Conservation (phyloP, 2,797 vertebrate species). For the Smutsia temminckii region DNA sequence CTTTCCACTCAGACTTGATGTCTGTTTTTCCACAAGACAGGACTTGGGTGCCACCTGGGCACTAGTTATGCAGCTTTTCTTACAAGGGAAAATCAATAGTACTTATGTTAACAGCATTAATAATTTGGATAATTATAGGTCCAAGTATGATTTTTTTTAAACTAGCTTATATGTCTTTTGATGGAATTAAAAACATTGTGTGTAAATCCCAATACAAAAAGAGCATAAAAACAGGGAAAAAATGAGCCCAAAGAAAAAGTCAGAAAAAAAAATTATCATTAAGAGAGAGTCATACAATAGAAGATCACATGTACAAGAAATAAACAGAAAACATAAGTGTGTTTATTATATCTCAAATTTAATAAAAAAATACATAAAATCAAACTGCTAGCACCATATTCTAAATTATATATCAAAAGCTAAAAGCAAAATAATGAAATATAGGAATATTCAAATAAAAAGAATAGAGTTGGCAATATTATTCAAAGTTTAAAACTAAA, state of each 20-base stretch:
- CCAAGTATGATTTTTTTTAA: not conserved
- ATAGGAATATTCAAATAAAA: constrained; percentile 23
- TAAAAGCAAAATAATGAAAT: constrained; percentile 27
- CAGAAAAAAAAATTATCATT: not conserved
- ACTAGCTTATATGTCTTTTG: not conserved
- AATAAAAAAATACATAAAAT: not conserved
- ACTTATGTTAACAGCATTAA: not conserved
- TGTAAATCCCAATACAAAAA: not conserved
- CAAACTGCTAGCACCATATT: not conserved
- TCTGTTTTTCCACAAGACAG: not conserved
- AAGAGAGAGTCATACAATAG: not conserved
- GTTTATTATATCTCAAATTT: not conserved
- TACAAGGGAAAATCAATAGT: not conserved
- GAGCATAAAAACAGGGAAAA: not conserved
- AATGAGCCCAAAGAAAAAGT: not conserved
- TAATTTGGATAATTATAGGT: not conserved
- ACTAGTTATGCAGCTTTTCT: not conserved
- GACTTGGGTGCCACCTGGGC: not conserved
- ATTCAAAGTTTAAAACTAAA: constrained; percentile 42
- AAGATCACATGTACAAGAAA: not conserved
- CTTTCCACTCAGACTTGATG: not conserved
- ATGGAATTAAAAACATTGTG: not conserved
- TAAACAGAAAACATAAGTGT: not conserved
- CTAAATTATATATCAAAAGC: constrained; percentile 1
- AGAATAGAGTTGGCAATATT: not conserved